Evolutionary conservation across 2,113 vertebrate genomes (phyloP), one percentile per base, ranked within the genome.

Genomic region (Gopherus evgoodei): DNA sequence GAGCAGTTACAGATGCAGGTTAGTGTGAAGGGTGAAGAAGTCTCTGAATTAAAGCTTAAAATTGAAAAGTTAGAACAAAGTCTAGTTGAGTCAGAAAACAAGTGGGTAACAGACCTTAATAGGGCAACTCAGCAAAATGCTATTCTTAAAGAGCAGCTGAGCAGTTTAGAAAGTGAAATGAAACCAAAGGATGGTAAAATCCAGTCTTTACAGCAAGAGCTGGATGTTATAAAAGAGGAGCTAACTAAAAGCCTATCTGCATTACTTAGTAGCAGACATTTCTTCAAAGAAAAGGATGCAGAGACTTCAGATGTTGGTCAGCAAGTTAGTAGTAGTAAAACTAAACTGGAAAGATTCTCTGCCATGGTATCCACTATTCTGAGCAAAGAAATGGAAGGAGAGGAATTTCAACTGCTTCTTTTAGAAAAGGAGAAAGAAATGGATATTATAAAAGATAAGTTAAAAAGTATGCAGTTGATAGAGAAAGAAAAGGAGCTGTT

Each of bases 1-100:
- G 97, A 98, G 94, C 98, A 96, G 94, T 99, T 99, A 47, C 99
- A 98, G 97, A 98, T 97, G 87, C 96, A 99, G 99, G 99, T 99
- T 98, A 99, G 99, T 99, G 98, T 92, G 86, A 98, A 98, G 97
- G 96, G 97, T 91, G 97, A 98, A 98, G 98, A 99, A 81, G 93
- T 98, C 84, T 97, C 86, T 96, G 94, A 94, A 88, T 97, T 99
- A 94, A 98, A 98, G 94, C 95, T 97, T 94, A 98, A 97, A 93
- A 75, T 98, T 97, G 86, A 98, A 78, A 98, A 97, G 93, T 83
- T 99, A 98, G 98, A 99, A 62, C 98, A 98, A 59, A 98, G 91
- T 93, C 97, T 99, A 3, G 98, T 98, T 91, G 98, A 98, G 86
- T 98, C 98, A 96, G 98, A 99, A 98, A 98, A 96, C 69, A 98